Base-by-base conservation (phyloP, 2,113 vertebrate genomes). In the Caretta caretta region DNA sequence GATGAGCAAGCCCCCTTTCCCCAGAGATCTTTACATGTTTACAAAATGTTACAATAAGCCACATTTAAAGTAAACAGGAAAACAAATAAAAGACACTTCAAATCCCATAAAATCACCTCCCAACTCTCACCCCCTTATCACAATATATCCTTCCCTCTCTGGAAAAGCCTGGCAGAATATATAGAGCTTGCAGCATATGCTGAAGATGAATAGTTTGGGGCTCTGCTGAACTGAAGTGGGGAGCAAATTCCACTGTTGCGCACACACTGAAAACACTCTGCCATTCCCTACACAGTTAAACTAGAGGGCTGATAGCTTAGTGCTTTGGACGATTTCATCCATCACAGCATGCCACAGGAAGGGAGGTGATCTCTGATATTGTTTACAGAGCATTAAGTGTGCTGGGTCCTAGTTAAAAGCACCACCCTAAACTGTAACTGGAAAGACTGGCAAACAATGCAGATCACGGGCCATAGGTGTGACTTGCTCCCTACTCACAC, bases 311-410 rank as follows among this genome's bases (percentile, higher is more conserved):
- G 62, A 53, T 87, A 48, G 14, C 84, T 86, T 89, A 56, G 83
- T 80, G 80, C 35, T 96, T 79, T n/a, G 46, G 76, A 29, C 20
- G 53, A 78, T 80, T 83, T 82, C 54, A 69, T 59, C 56, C 80
- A 1, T 62, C 57, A 38, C 10, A 75, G 38, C n/a, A 75, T 42
- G 38, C 12, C 38, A 24, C 20, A 69, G 75, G 84, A 16, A n/a
- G 88, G 80, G 69, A 87, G 62, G 57, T 57, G 13, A 25, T 93
- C 92, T 85, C 81, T 78, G 62, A 95, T 92, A 91, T 4, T n/a
- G 87, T 76, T 83, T 88, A 13, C 51, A 38, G 10, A 54, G 53
- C n/a, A 76, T 90, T 90, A 50, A 78, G 53, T 16, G 25, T n/a
- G 80, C 72, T 42, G 29, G 84, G 29, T 57, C 83, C 86, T 42